phyloP scores from a whole-genome alignment of 2,888 invertebrate genomes.

The Serripes groenlandicus region DNA sequence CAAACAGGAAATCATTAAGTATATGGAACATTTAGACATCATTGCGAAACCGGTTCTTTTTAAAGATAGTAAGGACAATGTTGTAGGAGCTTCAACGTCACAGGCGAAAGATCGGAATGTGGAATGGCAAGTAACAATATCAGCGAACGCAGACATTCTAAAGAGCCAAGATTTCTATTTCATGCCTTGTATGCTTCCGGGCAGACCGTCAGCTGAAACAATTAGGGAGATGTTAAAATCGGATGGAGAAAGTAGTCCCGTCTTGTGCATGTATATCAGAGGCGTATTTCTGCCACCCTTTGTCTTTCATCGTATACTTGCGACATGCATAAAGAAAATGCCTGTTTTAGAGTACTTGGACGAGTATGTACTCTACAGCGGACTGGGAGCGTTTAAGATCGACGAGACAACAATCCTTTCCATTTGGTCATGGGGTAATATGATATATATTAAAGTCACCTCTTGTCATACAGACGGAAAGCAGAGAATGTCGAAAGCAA shows the following conservation, averaged over 20 bases:
- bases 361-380: not conserved
- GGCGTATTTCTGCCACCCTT: not conserved
- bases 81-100: not conserved
- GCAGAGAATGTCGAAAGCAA: not conserved
- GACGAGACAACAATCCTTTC: not conserved
- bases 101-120: not conserved
- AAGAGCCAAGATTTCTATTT: constrained; percentile 4
- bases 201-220: not conserved
- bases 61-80: not conserved
- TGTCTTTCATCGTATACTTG: constrained; percentile 4
- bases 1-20: constrained; percentile 37
- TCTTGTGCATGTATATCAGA: constrained; percentile 2
- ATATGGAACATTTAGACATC: constrained; percentile 59
- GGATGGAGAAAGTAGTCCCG: not conserved
- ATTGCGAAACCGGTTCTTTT: constrained; percentile 41
- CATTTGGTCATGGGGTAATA: constrained; percentile 11
- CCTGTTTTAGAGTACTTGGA: not conserved
- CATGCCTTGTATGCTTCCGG: constrained; percentile 10
- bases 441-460: constrained; percentile 8
- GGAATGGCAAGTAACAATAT: not conserved
- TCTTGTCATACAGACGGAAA: not conserved
- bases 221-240: not conserved
- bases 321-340: constrained; percentile 13
- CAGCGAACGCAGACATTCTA: not conserved
- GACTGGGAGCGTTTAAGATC: constrained; percentile 3